phyloP scores from a whole-genome alignment of 2,113 vertebrate species.

The Fukomys damarensis region DNA sequence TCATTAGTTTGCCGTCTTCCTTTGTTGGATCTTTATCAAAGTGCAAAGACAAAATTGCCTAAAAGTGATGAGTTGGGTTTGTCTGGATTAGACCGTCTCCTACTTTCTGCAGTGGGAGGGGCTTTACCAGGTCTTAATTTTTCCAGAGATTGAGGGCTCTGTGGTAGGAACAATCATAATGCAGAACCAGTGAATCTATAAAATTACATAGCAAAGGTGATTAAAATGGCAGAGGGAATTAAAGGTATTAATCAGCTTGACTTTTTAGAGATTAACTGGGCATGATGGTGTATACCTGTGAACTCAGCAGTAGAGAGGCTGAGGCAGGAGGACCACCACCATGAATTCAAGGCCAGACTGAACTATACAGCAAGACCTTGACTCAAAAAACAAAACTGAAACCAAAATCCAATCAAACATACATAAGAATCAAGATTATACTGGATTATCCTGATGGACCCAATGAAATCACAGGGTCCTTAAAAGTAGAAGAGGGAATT shows the following conservation, averaged over 20 bases:
- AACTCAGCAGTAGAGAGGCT: not conserved
- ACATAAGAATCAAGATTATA: not conserved
- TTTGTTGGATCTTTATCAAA: not conserved
- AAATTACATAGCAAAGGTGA: not conserved
- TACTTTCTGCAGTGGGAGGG: not conserved
- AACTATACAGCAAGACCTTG: not conserved
- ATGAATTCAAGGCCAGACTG: not conserved
- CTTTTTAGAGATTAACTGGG: not conserved
- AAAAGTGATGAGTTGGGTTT: not conserved
- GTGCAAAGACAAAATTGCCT: not conserved
- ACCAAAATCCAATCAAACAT: not conserved
- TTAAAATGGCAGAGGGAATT: not conserved
- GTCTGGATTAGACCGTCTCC: not conserved
- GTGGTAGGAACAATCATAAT: not conserved
- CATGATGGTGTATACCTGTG: not conserved
- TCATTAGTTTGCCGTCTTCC: not conserved
- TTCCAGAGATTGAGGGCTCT: not conserved
- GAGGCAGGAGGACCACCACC: not conserved
- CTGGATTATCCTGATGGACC: not conserved
- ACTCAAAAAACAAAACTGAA: not conserved
- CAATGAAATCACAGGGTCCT: not conserved
- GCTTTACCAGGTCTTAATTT: not conserved
- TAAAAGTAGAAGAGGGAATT: not conserved
- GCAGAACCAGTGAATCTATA: not conserved
- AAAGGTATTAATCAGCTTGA: not conserved